Evolutionary conservation across 2,113 vertebrate genomes (phyloP).

Genomic region (human): GRCh38 chrX:71058501-71059000

Average conservation of each 20-base stretch:
- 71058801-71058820: slow-evolving; percentile 29
- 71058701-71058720: slow-evolving; percentile 48
- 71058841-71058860: not conserved
- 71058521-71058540: not conserved
- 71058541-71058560: not conserved
- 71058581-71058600: slow-evolving; percentile 42
- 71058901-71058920: not conserved
- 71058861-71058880: not conserved
- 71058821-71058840: not conserved
- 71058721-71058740: slow-evolving; percentile 15
- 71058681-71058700: slow-evolving; percentile 25
- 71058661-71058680: not conserved
- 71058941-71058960: slow-evolving; percentile 41
- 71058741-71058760: slow-evolving; percentile 38
- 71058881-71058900: not conserved
- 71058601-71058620: slow-evolving; percentile 44
- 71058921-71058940: slow-evolving; percentile 34
- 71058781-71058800: slow-evolving; percentile 48
- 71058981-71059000: slow-evolving; percentile 46
- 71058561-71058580: slow-evolving; percentile 40
- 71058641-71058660: slow-evolving; percentile 49
- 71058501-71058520: no score
- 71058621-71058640: slow-evolving; percentile 4
- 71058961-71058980: slow-evolving; percentile 58
- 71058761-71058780: not conserved